Evolutionary conservation across 2,888 invertebrate species (phyloP).

Genomic region (Troides oblongomaculatus): DNA sequence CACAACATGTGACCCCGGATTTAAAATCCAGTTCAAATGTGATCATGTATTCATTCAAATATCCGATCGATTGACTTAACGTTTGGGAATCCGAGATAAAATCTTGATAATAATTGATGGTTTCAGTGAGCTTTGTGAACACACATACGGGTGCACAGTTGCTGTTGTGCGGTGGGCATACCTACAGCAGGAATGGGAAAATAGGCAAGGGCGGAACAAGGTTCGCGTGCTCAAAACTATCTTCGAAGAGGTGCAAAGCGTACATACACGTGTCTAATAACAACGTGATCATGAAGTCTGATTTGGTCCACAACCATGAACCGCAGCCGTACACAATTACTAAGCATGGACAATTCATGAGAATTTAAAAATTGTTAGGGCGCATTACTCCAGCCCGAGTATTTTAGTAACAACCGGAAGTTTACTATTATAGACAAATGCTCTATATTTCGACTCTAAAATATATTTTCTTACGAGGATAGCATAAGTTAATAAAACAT

Average conservation of each 20-base stretch:
- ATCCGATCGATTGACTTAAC: too few species aligned
- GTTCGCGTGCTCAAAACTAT: constrained; percentile 43
- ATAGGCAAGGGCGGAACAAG: constrained; percentile 42
- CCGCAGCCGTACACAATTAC: constrained; percentile 36
- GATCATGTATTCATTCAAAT: too few species aligned
- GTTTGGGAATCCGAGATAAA: too few species aligned
- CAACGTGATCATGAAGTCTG: constrained; percentile 37
- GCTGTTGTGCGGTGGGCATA: constrained; percentile 43
- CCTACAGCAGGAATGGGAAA: constrained; percentile 44
- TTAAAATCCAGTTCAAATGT: too few species aligned
- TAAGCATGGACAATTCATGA: constrained; percentile 27
- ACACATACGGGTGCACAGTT: constrained; percentile 30
- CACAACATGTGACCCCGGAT: too few species aligned
- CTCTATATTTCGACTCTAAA: too few species aligned
- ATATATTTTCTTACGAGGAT: too few species aligned
- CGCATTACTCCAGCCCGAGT: background rate
- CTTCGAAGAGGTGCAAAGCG: constrained; percentile 45
- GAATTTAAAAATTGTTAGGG: background rate
- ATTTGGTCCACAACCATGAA: constrained; percentile 43
- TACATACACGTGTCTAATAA: constrained; percentile 40
- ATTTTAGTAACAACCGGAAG: too few species aligned
- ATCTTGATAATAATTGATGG: background rate
- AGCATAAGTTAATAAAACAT: too few species aligned
- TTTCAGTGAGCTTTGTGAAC: constrained; percentile 29
- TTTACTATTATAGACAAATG: too few species aligned